A percentile compares a stretch with the other conserved stretches of the same genome.
These are phyloP conservation scores for Cecidostiba fungosa DNA, from an alignment of 2,888 invertebrate genomes.

Conservation along the genomic window DNA sequence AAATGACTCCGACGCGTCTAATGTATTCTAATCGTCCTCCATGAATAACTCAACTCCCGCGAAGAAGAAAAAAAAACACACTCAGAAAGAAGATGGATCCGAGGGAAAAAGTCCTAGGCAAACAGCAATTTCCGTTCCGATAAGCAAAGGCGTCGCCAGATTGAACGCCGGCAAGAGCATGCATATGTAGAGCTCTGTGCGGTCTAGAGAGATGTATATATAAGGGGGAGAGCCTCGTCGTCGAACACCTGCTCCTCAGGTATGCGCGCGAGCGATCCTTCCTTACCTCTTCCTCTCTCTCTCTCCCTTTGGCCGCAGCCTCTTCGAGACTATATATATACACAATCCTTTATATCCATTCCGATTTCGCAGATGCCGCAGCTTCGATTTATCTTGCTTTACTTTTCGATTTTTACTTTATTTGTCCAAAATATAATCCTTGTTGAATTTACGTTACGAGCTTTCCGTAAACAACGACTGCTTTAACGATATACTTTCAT, in stretches of 20 bases:
- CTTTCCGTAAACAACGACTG: too few species aligned
- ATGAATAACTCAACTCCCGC: constrained; percentile 1
- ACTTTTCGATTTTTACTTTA: background rate
- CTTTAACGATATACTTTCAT: too few species aligned
- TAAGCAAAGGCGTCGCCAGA: background rate
- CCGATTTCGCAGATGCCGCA: background rate
- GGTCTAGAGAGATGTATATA: background rate
- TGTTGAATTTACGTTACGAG: too few species aligned
- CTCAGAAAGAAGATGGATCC: background rate
- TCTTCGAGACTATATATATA: background rate
- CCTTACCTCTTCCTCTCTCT: constrained; percentile 1
- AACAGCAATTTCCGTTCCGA: constrained; percentile 38
- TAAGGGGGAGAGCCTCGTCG: background rate
- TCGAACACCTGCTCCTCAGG: constrained; percentile 55
- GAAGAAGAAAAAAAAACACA: background rate
- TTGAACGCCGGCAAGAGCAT: background rate
- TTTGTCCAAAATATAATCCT: background rate
- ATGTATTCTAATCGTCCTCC: background rate
- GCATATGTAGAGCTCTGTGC: background rate
- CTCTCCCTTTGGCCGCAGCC: background rate
- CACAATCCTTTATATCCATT: background rate
- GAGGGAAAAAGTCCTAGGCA: background rate
- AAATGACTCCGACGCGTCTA: background rate
- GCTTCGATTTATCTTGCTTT: background rate
- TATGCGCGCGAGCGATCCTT: constrained; percentile 34